Base-by-base conservation (phyloP, 2,888 invertebrate genomes). In the Arctia plantaginis region DNA sequence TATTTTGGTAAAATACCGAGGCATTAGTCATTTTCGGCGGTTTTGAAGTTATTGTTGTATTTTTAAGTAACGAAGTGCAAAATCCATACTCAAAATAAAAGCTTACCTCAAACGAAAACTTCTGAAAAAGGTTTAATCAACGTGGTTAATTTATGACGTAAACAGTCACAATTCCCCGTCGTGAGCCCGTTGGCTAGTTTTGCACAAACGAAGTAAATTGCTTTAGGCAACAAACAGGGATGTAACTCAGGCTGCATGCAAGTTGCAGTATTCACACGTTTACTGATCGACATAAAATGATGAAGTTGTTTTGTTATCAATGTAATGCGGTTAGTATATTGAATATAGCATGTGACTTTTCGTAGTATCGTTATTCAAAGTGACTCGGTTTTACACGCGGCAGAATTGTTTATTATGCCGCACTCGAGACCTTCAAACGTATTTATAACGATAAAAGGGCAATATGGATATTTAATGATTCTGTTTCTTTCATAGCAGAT, bases 131-230 rank as follows among this genome's bases (percentile, higher is more conserved):
- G 85, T n/a, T n/a, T 85, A 87, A 89, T 89, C 84, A 86, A 78
- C 79, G 80, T 73, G 85, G 84, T 85, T 87, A 87, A 89, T 89
- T 90, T 88, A 90, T 87, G 87, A 82, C 82, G 85, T 83, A 86
- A 89, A 87, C 87, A 84, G 80, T 86, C 81, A 87, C 85, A 86
- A 76, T 85, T 85, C 79, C 73, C 75, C 78, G 73, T 72, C 75
- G 80, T 67, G 76, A 71, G 78, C 77, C 71, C 73, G 77, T 85
- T 84, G 75, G 66, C 78, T 77, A 81, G 82, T 86, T 87, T 85
- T 82, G 82, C 80, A 86, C 84, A 86, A 87, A 85, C 85, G 86
- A 86, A 79, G 82, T 87, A 85, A 86, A 89, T 89, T 83, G 84
- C 80, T 83, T 74, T 79, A 79, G 78, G 81, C 78, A 83, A 83